Percentiles rank a stretch among this genome's conserved stretches.
Conservation (phyloP, 2,888 invertebrate species). For the Nineta flava region DNA sequence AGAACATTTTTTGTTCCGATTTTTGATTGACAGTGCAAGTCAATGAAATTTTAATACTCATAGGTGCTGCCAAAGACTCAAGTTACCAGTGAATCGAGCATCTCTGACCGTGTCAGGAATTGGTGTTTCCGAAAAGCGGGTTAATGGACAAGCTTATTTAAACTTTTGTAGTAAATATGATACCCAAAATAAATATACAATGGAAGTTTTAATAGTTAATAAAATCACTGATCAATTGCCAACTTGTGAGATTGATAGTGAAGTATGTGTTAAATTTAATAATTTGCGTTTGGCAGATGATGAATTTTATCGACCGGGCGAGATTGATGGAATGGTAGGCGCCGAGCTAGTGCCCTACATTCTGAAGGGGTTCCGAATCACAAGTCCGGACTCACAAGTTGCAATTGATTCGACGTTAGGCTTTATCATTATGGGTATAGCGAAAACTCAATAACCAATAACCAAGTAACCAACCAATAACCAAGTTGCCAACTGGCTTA, state of each 20-base stretch:
- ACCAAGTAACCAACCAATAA: background rate
- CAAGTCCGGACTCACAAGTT: background rate
- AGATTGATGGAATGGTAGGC: conserved; percentile 1
- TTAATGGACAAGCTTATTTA: background rate
- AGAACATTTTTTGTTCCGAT: background rate
- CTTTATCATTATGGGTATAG: conserved; percentile 2
- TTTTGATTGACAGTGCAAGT: conserved; percentile 1
- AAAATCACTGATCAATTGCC: conserved; percentile 1
- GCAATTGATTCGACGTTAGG: background rate
- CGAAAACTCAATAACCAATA: background rate
- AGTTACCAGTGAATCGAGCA: background rate
- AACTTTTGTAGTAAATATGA: background rate
- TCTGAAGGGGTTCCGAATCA: background rate
- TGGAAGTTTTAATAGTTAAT: background rate
- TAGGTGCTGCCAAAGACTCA: background rate
- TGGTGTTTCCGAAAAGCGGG: background rate
- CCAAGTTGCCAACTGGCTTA: background rate
- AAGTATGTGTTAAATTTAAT: no score
- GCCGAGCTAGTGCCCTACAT: background rate
- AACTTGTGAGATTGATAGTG: no score
- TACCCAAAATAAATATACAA: background rate
- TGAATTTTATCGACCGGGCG: no score
- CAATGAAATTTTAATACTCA: background rate
- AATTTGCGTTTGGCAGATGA: no score
- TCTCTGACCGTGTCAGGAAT: background rate